Evolutionary conservation across 2,888 invertebrate species (phyloP).

Genomic region (Trichopria drosophilae): DNA sequence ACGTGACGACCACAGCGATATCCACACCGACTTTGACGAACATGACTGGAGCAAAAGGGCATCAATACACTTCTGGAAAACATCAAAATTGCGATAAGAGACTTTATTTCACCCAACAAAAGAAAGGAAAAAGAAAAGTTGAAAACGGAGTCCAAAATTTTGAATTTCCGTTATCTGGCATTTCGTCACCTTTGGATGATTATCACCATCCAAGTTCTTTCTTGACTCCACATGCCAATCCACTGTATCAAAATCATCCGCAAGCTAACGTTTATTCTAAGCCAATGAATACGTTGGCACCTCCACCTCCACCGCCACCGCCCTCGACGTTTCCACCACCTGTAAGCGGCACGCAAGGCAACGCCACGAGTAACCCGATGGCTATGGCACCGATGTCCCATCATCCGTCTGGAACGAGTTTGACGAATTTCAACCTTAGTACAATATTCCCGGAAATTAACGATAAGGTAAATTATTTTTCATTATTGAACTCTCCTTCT

Average conservation of each 20-base stretch:
- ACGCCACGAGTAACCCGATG: slow-evolving; percentile 44
- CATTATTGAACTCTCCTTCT: background rate
- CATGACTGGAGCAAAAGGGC: slow-evolving; percentile 27
- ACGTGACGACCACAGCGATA: slow-evolving; percentile 45
- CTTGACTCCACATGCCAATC: slow-evolving; percentile 42
- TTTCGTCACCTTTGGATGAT: slow-evolving; percentile 51
- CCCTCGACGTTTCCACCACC: slow-evolving; percentile 30
- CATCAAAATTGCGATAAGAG: slow-evolving; percentile 54
- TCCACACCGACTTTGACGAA: slow-evolving; percentile 32
- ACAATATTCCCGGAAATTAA: slow-evolving; percentile 85
- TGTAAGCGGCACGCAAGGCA: slow-evolving; percentile 35
- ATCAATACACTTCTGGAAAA: slow-evolving; percentile 43
- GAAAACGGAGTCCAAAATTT: slow-evolving; percentile 47
- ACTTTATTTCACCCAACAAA: slow-evolving; percentile 42
- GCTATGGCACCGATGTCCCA: too few species aligned
- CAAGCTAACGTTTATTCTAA: slow-evolving; percentile 49
- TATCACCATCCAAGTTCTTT: slow-evolving; percentile 52
- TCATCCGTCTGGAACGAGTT: slow-evolving; percentile 61
- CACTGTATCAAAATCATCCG: slow-evolving; percentile 53
- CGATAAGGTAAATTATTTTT: slow-evolving; percentile 56
- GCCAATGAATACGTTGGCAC: slow-evolving; percentile 41
- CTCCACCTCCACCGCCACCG: slow-evolving; percentile 29
- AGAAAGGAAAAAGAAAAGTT: slow-evolving; percentile 51
- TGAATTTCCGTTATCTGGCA: slow-evolving; percentile 51
- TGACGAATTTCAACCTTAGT: slow-evolving; percentile 80